A percentile compares a stretch with the other conserved stretches of the same genome.
These are phyloP conservation scores for Poeciliopsis gracilis DNA, from an alignment of 2,797 vertebrate genomes.

Conservation along the genomic window DNA sequence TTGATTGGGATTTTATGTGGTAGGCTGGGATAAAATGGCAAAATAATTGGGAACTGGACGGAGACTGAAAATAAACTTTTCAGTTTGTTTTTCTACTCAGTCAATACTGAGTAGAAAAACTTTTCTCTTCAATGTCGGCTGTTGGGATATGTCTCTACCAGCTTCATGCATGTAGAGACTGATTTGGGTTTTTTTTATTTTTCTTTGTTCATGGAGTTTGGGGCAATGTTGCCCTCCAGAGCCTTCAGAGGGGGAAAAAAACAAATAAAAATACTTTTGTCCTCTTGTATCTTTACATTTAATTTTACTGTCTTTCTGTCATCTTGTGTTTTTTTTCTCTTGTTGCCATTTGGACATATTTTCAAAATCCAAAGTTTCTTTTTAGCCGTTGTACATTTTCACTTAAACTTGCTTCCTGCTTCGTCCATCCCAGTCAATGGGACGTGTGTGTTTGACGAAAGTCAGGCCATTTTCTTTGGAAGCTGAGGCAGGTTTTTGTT, in stretches of 20 bases:
- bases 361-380: not conserved
- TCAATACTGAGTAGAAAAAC: not conserved
- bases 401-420: not conserved
- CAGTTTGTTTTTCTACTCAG: not conserved
- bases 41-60: not conserved
- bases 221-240: not conserved
- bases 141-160: not conserved
- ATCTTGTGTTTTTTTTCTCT: not conserved
- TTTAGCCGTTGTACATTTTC: not conserved
- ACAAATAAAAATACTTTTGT: not conserved
- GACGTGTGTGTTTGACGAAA: conserved; percentile 20
- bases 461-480: conserved; percentile 34
- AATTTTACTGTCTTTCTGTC: not conserved
- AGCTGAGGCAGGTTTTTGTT: conserved; percentile 17
- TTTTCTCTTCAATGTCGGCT: not conserved
- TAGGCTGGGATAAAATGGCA: not conserved
- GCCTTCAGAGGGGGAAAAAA: not conserved
- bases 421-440: too few relatives aligned
- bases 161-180: not conserved
- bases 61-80: not conserved
- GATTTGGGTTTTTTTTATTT: not conserved
- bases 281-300: not conserved
- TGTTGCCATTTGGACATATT: not conserved
- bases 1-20: not conserved
- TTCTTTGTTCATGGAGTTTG: not conserved